Evolutionary conservation across 2,797 vertebrate genomes (phyloP).

Genomic region (Sebastes oblongus): DNA sequence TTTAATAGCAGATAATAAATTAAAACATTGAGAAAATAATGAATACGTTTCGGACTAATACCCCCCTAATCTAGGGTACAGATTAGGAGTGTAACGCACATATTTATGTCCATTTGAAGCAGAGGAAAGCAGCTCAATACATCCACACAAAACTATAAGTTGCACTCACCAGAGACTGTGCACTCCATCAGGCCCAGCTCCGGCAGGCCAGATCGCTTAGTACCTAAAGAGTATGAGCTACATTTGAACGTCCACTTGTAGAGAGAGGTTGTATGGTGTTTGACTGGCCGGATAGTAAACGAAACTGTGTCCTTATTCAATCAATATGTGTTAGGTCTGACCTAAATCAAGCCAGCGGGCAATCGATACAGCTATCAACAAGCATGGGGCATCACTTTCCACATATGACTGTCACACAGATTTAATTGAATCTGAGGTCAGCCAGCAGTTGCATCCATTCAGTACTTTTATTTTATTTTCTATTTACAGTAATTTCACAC

Average conservation of each 20-base stretch:
- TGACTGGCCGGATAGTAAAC: slow-evolving; percentile 1
- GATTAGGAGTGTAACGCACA: background rate
- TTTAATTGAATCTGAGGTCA: background rate
- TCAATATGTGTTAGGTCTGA: slow-evolving; percentile 68
- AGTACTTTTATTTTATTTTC: background rate
- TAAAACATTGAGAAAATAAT: background rate
- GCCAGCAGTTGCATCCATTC: background rate
- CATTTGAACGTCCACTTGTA: slow-evolving; percentile 36
- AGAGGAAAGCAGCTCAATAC: background rate
- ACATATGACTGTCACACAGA: background rate
- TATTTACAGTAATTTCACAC: background rate
- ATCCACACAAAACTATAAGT: background rate
- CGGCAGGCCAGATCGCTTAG: background rate
- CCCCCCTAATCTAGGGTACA: background rate
- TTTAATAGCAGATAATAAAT: background rate
- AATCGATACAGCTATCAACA: slow-evolving; percentile 62
- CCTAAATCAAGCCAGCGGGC: slow-evolving; percentile 62
- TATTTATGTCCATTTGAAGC: background rate
- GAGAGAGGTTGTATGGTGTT: background rate
- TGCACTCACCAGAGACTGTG: slow-evolving; percentile 58
- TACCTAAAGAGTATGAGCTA: background rate
- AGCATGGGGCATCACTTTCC: slow-evolving; percentile 4
- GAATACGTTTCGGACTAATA: background rate
- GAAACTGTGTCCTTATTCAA: slow-evolving; percentile 18
- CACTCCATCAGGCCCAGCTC: slow-evolving; percentile 8